Conservation (phyloP, 2,888 invertebrate species). For the Oxystoma pomonae region DNA sequence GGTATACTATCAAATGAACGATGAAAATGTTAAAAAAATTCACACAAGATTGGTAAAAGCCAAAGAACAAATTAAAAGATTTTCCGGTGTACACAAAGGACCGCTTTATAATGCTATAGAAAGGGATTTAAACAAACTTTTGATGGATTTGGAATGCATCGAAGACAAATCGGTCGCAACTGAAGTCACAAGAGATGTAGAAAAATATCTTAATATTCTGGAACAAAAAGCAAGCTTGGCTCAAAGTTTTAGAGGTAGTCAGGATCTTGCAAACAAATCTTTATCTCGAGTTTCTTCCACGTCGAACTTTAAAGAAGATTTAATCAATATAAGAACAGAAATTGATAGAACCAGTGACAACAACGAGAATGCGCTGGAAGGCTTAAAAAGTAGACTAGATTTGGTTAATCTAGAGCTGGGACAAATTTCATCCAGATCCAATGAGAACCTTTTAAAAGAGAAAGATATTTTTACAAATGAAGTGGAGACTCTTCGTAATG, state of each 20-base stretch:
- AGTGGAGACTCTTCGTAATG: slow-evolving; percentile 27
- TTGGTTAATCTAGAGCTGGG: slow-evolving; percentile 27
- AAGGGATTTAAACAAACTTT: slow-evolving; percentile 29
- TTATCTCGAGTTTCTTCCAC: slow-evolving; percentile 20
- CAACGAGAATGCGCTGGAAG: slow-evolving; percentile 21
- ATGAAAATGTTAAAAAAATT: slow-evolving; percentile 9
- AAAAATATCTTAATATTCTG: slow-evolving; percentile 32
- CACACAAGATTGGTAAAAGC: slow-evolving; percentile 22
- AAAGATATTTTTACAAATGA: slow-evolving; percentile 27
- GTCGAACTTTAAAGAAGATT: slow-evolving; percentile 23
- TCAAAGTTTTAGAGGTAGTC: slow-evolving; percentile 25
- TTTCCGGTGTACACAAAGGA: slow-evolving; percentile 32
- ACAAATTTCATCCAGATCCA: slow-evolving; percentile 23
- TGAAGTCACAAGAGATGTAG: slow-evolving; percentile 27
- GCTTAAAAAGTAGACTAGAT: slow-evolving; percentile 27
- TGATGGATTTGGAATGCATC: slow-evolving; percentile 24
- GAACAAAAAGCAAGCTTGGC: slow-evolving; percentile 30
- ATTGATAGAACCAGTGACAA: slow-evolving; percentile 24
- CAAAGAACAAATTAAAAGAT: slow-evolving; percentile 31
- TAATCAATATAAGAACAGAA: slow-evolving; percentile 25
- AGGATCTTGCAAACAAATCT: not conserved
- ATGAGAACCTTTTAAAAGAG: slow-evolving; percentile 27
- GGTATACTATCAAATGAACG: slow-evolving; percentile 10
- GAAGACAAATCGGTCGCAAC: slow-evolving; percentile 21
- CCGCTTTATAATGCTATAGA: slow-evolving; percentile 34